Base-by-base conservation (phyloP, 1,140 invertebrate species). In the Drosophila insularis region DNA sequence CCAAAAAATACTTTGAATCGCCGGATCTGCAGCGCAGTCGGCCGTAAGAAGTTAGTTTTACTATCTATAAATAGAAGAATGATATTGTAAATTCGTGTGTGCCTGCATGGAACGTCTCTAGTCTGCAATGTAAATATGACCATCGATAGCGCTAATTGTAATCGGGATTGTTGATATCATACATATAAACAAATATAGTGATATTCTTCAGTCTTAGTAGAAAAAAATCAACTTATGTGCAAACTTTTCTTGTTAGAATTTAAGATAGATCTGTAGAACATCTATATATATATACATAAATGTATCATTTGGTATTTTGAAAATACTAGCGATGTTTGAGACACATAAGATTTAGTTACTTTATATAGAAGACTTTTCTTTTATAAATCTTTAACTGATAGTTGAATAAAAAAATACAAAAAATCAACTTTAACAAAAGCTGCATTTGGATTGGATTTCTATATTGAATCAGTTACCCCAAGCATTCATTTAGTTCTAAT, bases 121-220 rank as follows among this genome's bases (percentile, higher is more conserved):
- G 84, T 89, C 84, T 78, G 85, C 80, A 84, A 80, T 89, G 84
- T 89, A 89, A 89, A 89, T 89, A 89, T 75, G 68, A 89, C 84
- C 84, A 89, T 72, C 85, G 85, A 89, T 89, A 89, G 73, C 69
- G 72, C 77, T 84, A 80, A 74, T 84, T 77, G 56, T 75, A 71
- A 65, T 56, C 40, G 50, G 56, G 37, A 68, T 40, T 43, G 19
- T 27, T 35, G 23, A 55, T 50, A 46, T 21, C 13, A 19, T 46
- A 46, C 6, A 19, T 27, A 27, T 27, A 27, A 27, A 27, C 27
- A 5, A 27, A 46, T 46, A 11, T 63, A 23, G 11, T 27, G 11
- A 23, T 32, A 55, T 27, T 56, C 54, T 17, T 17, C 19, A 21
- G n/a, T 50, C 27, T 14, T 37, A 37, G 10, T 19, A 14, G 31